Conservation (phyloP, 2,113 vertebrate genomes). For the Zosterops hypoxanthus region DNA sequence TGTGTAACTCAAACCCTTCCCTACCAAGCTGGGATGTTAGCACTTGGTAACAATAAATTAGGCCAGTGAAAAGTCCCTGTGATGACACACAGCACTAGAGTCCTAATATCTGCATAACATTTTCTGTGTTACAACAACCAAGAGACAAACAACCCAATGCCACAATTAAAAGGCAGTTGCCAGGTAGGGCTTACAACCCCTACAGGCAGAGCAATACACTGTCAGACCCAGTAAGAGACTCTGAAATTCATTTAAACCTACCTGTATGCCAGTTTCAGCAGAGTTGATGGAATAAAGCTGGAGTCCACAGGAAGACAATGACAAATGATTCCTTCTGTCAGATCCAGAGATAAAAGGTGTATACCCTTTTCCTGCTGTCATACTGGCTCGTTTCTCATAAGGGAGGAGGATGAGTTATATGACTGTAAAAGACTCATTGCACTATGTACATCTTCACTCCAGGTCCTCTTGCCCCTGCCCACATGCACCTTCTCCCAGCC, state of each 20-base stretch:
- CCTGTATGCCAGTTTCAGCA: background rate
- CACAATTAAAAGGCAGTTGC: background rate
- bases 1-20: background rate
- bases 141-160: background rate
- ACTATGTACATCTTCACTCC: background rate
- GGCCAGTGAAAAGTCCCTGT: background rate
- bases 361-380: background rate
- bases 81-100: background rate
- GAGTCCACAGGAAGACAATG: fast-evolving
- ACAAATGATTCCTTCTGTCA: background rate
- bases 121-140: background rate
- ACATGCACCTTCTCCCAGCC: background rate
- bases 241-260: background rate
- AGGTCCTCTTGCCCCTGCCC: background rate
- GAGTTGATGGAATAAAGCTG: background rate
- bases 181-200: background rate
- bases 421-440: background rate
- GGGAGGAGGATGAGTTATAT: background rate
- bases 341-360: background rate
- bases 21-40: background rate
- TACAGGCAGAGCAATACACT: background rate
- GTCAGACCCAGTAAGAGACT: background rate
- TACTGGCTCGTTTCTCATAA: background rate
- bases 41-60: background rate
- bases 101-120: background rate